Conservation (phyloP, 2,113 vertebrate genomes). For the Hyla sarda region DNA sequence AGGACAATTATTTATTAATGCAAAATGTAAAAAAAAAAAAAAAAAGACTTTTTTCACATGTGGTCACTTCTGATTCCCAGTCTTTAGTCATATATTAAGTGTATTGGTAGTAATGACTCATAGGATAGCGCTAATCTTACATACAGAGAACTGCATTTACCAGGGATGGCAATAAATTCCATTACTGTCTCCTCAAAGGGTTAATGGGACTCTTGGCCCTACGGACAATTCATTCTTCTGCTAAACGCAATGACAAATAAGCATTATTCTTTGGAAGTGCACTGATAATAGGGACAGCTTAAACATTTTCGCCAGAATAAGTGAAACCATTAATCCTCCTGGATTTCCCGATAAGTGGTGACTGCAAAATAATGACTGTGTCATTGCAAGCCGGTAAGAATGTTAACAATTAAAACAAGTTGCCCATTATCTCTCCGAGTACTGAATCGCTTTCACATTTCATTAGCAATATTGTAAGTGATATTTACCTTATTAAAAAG, state of each 20-base stretch:
- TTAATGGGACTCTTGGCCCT: slow-evolving; percentile 85
- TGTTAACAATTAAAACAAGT: slow-evolving; percentile 99
- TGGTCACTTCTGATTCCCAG: background rate
- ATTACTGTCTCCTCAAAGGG: slow-evolving; percentile 77
- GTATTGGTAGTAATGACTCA: background rate
- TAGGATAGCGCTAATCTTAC: background rate
- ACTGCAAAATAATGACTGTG: slow-evolving; percentile 98
- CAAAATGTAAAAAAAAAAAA: too few species aligned
- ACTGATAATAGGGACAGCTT: slow-evolving; percentile 99
- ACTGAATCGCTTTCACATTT: slow-evolving; percentile 86
- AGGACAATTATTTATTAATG: background rate
- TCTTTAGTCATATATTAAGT: slow-evolving; percentile 7
- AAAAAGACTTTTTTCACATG: background rate
- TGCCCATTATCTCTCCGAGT: slow-evolving; percentile 85
- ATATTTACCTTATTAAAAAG: slow-evolving; percentile 88
- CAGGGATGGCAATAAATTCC: slow-evolving; percentile 61
- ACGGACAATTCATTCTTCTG: slow-evolving; percentile 89
- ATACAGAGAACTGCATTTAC: slow-evolving; percentile 58
- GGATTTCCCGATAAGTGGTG: slow-evolving; percentile 96
- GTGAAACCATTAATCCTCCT: slow-evolving; percentile 99
- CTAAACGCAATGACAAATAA: slow-evolving; percentile 99
- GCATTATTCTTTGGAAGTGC: slow-evolving; percentile 97
- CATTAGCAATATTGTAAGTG: slow-evolving; percentile 87
- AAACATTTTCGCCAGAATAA: slow-evolving; percentile 97
- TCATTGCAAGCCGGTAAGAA: slow-evolving; percentile 90